Base-by-base conservation (phyloP, 2,113 vertebrate species). In the Trochalopteron elliotii region DNA sequence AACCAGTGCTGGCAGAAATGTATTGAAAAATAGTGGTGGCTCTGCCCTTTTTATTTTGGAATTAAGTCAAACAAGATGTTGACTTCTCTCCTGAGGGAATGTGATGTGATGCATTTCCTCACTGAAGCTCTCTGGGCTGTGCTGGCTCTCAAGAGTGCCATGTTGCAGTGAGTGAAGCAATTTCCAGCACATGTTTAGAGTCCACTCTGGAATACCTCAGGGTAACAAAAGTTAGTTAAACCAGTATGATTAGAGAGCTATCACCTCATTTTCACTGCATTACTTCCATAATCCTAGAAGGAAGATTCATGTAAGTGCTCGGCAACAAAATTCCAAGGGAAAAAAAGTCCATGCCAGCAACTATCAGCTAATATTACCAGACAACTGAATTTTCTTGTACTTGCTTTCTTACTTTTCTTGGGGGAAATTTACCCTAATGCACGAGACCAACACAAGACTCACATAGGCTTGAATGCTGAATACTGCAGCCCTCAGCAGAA, bases 111-210 rank as follows among this genome's bases (percentile, higher is more conserved):
- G 64, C 12, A 30, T 77, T 93, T 94, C 79, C 85, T 88, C 60
- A n/a, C 35, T 5, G 4, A 67, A 74, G 45, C 60, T 83, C 52
- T 49, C 33, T 55, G 78, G 47, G 85, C 25, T 78, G 40, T 44
- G 76, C 5, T 85, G 65, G 44, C 68, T 92, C 24, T 67, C 68
- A 42, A 0, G 2, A 88, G 47, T 2, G 5, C 49, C 60, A 61
- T 42, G 50, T 40, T 91, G 79, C 67, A 83, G 56, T 12, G 68
- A 55, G 75, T 75, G 92, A 95, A 93, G 85, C 75, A 92, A 95
- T 86, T 94, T 93, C 79, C 80, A 70, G 70, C n/a, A 44, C 1
- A 3, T 0, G 1, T 83, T 92, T 78, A 83, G 67, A 94, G 92
- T 59, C 14, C 8, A 3, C 68, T 78, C 49, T 2, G 5, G 56